Evolutionary conservation across 2,797 vertebrate genomes (phyloP).

Genomic region (Melanotaenia pygmaea): DNA sequence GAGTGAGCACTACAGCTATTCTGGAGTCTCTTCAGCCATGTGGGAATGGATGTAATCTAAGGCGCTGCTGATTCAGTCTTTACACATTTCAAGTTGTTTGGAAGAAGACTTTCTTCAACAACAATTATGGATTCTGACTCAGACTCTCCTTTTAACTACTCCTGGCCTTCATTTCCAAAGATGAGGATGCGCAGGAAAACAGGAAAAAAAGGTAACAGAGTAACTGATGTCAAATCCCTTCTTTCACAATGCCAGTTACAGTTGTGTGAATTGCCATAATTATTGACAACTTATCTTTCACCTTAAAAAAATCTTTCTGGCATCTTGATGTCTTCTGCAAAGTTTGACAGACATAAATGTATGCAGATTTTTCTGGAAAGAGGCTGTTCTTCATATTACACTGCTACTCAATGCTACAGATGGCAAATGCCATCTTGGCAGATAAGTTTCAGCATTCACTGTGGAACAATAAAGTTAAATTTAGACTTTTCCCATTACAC

Average conservation of each 20-base stretch:
- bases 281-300: slow-evolving; percentile 1
- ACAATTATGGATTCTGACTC: slow-evolving; percentile 87
- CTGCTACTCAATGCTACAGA: slow-evolving; percentile 26
- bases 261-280: neutral
- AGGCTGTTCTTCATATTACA: neutral
- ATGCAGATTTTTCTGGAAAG: neutral
- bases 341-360: slow-evolving; percentile 11
- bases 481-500: slow-evolving; percentile 66
- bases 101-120: slow-evolving; percentile 58
- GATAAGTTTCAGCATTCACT: slow-evolving; percentile 39
- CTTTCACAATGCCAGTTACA: neutral
- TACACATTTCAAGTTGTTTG: slow-evolving; percentile 35
- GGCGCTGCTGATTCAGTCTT: slow-evolving; percentile 33
- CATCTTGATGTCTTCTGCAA: slow-evolving; percentile 11
- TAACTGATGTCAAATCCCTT: neutral
- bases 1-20: slow-evolving; percentile 41
- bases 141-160: slow-evolving; percentile 98
- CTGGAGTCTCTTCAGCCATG: slow-evolving; percentile 27
- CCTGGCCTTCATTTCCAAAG: slow-evolving; percentile 97
- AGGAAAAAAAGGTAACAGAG: slow-evolving; percentile 89
- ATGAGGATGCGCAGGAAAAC: slow-evolving; percentile 93
- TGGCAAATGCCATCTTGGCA: slow-evolving; percentile 38
- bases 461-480: slow-evolving; percentile 71
- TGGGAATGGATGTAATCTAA: slow-evolving; percentile 64
- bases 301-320: neutral